Base-by-base conservation (phyloP, 1,140 invertebrate genomes). In the Apis laboriosa region DNA sequence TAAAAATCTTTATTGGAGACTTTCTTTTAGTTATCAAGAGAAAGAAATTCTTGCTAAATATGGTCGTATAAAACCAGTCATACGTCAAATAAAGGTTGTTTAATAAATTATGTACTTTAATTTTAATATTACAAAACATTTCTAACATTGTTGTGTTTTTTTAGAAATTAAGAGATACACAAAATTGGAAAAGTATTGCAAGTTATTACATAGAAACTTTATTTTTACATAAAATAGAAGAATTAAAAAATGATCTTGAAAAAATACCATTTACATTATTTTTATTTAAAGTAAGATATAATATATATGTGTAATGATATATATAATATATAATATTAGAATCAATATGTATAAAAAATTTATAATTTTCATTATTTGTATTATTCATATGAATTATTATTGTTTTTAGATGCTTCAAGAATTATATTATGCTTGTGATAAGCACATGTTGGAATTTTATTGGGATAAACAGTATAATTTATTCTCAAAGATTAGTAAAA, bases 151-250 rank as follows among this genome's bases (percentile, higher is more conserved):
- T 64, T 51, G 43, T 64, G 4, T 24, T 49, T 34, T 43, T 43
- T 34, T 12, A 92, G 91, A 92, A 92, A 91, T 34, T 92, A 0
- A 85, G 89, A 21, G 86, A 92, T 55, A 86, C 60, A 0, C 70
- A 88, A 43, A 34, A 85, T 0, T 88, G 80, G 89, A 60, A 78
- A 7, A 84, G 55, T 9, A 51, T 92, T 11, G 83, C 84, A 2
- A 92, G 92, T 53, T 92, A 92, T 74, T 92, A 84, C 34, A 92
- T 92, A 8, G 91, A 92, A 84, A 92, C 89, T 7, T n/a, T 92
- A 24, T 88, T 86, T 58, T 85, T 87, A 1, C 75, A 91, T 28
- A 82, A 86, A 67, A 24, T 86, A 5, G 71, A 0, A 74, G 24
- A 4, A 15, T 74, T 51, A 28, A 28, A 28, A n/a, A 21, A 0